These are phyloP conservation scores for Orchestia grillus DNA, from an alignment of 1,140 invertebrate genomes.

Conservation along the genomic window DNA sequence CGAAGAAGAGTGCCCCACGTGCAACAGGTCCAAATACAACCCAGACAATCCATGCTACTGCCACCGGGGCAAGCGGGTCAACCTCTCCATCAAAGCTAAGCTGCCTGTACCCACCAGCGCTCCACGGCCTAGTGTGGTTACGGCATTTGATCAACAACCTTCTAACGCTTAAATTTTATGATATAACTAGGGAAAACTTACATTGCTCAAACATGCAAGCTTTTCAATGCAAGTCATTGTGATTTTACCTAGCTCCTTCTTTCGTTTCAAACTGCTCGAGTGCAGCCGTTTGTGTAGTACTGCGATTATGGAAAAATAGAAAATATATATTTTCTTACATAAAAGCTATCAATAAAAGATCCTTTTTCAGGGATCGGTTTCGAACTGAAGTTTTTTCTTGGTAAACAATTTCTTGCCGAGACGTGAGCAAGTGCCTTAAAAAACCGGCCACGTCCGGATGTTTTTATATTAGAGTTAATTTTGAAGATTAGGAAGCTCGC, in stretches of 20 bases:
- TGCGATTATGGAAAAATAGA: background rate
- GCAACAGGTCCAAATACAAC: background rate
- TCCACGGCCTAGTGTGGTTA: background rate
- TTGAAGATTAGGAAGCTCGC: background rate
- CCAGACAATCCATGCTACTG: background rate
- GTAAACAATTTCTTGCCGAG: background rate
- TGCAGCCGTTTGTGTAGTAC: background rate
- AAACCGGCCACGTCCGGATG: background rate
- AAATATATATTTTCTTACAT: background rate
- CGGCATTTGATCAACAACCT: background rate
- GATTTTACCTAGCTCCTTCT: background rate
- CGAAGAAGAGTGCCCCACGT: background rate
- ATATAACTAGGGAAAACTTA: background rate
- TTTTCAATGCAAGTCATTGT: background rate
- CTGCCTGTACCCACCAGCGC: background rate
- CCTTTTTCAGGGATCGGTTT: background rate
- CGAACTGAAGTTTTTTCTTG: background rate
- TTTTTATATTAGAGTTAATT: background rate
- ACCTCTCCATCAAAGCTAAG: background rate
- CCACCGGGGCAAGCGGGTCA: background rate
- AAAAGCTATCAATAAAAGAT: background rate
- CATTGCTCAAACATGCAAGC: background rate
- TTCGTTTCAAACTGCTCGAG: background rate
- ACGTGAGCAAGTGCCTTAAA: background rate
- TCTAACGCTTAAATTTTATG: conserved; percentile 69